Evolutionary conservation across 1,140 invertebrate species (phyloP).

Genomic region (Drosophila miranda): DNA sequence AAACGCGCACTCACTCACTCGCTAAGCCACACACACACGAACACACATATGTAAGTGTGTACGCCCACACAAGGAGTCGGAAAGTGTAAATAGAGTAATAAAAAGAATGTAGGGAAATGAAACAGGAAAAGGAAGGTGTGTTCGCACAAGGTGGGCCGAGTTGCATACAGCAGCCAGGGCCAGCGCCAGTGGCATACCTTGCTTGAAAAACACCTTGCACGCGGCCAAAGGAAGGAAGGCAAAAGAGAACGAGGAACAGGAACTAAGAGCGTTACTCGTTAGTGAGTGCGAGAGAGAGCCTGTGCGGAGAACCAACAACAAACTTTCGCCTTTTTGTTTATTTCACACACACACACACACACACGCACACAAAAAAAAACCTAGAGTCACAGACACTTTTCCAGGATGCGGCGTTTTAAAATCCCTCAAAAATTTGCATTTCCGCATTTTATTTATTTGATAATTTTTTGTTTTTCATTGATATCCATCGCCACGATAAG

Average conservation of each 20-base stretch:
- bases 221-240: conserved; percentile 26
- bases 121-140: conserved; percentile 54
- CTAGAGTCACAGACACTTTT: conserved; percentile 34
- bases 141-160: conserved; percentile 23
- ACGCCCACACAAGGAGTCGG: conserved; percentile 28
- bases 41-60: conserved; percentile 3
- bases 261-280: conserved; percentile 23
- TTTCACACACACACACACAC: conserved; percentile 49
- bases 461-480: conserved; percentile 2
- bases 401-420: conserved; percentile 71
- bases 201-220: too few species aligned
- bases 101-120: conserved; percentile 63
- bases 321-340: conserved; percentile 76
- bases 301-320: conserved; percentile 49
- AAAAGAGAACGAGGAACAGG: conserved; percentile 51
- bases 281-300: conserved; percentile 23
- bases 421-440: conserved; percentile 26
- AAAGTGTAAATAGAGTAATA: conserved; percentile 75
- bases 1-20: conserved; percentile 5
- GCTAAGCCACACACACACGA: conserved; percentile 10
- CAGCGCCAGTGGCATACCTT: too few species aligned
- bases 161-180: conserved; percentile 1
- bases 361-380: background rate
- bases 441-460: conserved; percentile 10
- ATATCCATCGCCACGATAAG: conserved; percentile 12